These are phyloP conservation scores for Phyllopteryx taeniolatus DNA, from an alignment of 2,113 vertebrate genomes.

Conservation along the genomic window DNA sequence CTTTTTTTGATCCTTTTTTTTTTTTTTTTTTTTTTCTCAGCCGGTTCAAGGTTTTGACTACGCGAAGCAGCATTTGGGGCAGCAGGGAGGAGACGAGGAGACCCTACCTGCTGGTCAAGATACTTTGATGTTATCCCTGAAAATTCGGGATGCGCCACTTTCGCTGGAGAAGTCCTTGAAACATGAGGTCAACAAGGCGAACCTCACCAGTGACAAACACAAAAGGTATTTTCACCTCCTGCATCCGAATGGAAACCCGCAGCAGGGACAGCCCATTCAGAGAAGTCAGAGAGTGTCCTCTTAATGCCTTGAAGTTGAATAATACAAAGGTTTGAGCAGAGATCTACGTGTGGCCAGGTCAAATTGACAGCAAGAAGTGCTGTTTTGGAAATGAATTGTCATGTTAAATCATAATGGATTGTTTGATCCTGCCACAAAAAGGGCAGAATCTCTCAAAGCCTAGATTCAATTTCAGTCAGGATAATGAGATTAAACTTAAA, in stretches of 20 bases:
- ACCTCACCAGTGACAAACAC: constrained; percentile 80
- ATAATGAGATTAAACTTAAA: constrained; percentile 37
- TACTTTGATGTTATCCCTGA: constrained; percentile 85
- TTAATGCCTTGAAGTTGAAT: constrained; percentile 27
- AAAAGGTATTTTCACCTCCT: constrained; percentile 80
- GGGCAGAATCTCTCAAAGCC: constrained; percentile 29
- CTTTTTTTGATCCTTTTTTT: not conserved
- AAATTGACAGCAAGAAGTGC: constrained; percentile 26
- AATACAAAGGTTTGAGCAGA: constrained; percentile 26
- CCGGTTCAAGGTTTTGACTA: constrained; percentile 98
- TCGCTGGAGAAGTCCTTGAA: constrained; percentile 85
- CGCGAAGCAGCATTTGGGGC: constrained; percentile 95
- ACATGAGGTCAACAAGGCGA: constrained; percentile 87
- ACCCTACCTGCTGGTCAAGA: constrained; percentile 89
- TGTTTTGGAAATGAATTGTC: constrained; percentile 37
- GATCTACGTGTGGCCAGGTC: constrained; percentile 25
- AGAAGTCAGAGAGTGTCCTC: constrained; percentile 26
- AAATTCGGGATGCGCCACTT: constrained; percentile 81
- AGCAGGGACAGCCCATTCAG: not conserved
- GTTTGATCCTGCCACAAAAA: constrained; percentile 30
- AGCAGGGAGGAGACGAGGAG: constrained; percentile 92
- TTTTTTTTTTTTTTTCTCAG: constrained; percentile 55
- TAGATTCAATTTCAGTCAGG: constrained; percentile 1
- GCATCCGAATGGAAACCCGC: not conserved
- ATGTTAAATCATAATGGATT: constrained; percentile 50